These are phyloP conservation scores for Schrankia costaestrigalis DNA, from an alignment of 2,888 invertebrate genomes.

Conservation along the genomic window DNA sequence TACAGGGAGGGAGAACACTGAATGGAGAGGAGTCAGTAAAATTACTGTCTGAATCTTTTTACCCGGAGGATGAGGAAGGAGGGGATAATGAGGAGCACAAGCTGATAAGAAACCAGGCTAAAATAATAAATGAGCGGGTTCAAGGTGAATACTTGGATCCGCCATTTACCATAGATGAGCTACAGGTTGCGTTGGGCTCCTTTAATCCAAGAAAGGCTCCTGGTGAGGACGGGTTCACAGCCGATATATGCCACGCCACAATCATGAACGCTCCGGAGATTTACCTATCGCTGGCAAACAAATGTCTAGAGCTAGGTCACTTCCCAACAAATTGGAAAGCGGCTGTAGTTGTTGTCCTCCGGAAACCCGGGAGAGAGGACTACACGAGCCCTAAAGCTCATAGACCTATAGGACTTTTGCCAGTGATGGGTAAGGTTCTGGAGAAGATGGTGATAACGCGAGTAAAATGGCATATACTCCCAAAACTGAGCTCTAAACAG, in stretches of 20 bases:
- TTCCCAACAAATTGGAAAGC: neutral
- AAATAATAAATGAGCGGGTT: neutral
- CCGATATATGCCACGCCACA: neutral
- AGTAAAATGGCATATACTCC: neutral
- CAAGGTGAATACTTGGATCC: neutral
- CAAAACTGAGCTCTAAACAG: conserved; percentile 3
- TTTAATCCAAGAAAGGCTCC: neutral
- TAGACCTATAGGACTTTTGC: neutral
- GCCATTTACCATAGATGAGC: neutral
- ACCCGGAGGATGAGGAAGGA: neutral
- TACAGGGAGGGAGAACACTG: neutral
- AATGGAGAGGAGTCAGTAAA: conserved; percentile 7
- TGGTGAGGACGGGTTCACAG: neutral
- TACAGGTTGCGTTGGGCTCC: neutral
- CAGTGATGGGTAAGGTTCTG: neutral
- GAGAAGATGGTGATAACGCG: neutral
- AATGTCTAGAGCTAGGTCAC: neutral
- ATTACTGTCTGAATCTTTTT: conserved; percentile 4
- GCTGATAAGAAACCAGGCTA: neutral
- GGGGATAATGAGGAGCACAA: neutral
- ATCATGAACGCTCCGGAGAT: neutral
- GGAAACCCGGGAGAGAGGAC: neutral
- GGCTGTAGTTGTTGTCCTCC: neutral
- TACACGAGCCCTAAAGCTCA: neutral
- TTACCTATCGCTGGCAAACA: neutral